Evolutionary conservation across 2,113 vertebrate genomes (phyloP).

Genomic region (Semicossyphus pulcher): DNA sequence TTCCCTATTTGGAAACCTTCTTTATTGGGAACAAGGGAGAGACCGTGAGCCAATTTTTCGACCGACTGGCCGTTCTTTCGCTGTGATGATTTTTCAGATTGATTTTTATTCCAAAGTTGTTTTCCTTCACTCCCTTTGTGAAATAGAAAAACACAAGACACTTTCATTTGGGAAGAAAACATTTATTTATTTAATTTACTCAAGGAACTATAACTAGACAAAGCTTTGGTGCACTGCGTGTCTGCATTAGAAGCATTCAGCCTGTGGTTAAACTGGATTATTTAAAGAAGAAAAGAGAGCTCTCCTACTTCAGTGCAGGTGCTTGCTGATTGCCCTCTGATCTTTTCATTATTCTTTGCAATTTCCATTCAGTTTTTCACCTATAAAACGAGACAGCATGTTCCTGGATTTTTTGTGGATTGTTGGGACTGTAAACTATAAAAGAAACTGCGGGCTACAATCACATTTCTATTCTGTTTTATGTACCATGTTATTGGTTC

Average conservation of each 20-base stretch:
- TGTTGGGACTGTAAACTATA: neutral
- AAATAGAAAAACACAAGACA: neutral
- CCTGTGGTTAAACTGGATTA: too few species aligned
- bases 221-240: too few species aligned
- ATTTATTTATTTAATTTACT: too few species aligned
- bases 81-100: constrained; percentile 37
- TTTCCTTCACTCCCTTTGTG: neutral
- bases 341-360: too few species aligned
- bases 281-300: too few species aligned
- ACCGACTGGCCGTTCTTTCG: constrained; percentile 7
- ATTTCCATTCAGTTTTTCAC: too few species aligned
- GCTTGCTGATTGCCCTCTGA: too few species aligned
- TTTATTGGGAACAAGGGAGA: constrained; percentile 59
- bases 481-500: neutral
- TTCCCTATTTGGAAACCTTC: constrained; percentile 63
- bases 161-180: too few species aligned
- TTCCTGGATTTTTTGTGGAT: neutral
- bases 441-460: neutral
- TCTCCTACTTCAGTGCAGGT: too few species aligned
- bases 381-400: too few species aligned
- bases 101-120: neutral
- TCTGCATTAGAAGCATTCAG: too few species aligned
- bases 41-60: constrained; percentile 44
- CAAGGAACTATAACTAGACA: too few species aligned
- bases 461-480: neutral